These are phyloP conservation scores for Miniopterus natalensis DNA, from an alignment of 2,113 vertebrate genomes.

Conservation along the genomic window DNA sequence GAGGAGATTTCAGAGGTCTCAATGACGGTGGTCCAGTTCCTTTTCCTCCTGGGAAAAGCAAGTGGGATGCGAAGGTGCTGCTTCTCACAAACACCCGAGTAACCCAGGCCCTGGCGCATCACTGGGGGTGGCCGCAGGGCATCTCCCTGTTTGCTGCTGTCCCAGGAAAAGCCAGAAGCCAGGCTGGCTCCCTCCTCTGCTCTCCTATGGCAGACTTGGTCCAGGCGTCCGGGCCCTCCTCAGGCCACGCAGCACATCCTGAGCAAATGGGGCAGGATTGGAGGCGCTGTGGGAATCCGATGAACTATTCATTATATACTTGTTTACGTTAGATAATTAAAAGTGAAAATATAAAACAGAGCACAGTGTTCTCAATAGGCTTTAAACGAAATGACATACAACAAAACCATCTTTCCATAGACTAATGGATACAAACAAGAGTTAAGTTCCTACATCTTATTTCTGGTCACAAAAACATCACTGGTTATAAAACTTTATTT, in stretches of 20 bases:
- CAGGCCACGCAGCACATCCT: not conserved
- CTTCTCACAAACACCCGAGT: not conserved
- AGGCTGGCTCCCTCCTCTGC: not conserved
- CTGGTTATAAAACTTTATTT: too few species aligned
- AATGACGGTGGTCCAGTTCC: not conserved
- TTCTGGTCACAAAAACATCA: not conserved
- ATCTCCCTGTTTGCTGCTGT: not conserved
- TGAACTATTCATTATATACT: not conserved
- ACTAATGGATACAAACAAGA: not conserved
- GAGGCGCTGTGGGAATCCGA: not conserved
- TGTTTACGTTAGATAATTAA: not conserved
- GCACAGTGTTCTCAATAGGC: not conserved
- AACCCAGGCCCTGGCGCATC: not conserved
- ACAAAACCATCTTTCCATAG: too few species aligned
- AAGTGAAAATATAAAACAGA: slow-evolving; percentile 42
- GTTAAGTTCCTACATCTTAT: not conserved
- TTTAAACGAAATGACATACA: too few species aligned
- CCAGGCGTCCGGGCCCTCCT: not conserved
- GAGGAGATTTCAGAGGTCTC: too few species aligned
- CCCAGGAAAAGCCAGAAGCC: not conserved
- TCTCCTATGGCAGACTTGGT: not conserved
- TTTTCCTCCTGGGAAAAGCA: not conserved
- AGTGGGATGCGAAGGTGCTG: not conserved
- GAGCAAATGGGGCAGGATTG: not conserved
- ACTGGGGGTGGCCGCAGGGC: not conserved